Evolutionary conservation across 2,113 vertebrate species (phyloP).

Genomic region (Pseudopodoces humilis): DNA sequence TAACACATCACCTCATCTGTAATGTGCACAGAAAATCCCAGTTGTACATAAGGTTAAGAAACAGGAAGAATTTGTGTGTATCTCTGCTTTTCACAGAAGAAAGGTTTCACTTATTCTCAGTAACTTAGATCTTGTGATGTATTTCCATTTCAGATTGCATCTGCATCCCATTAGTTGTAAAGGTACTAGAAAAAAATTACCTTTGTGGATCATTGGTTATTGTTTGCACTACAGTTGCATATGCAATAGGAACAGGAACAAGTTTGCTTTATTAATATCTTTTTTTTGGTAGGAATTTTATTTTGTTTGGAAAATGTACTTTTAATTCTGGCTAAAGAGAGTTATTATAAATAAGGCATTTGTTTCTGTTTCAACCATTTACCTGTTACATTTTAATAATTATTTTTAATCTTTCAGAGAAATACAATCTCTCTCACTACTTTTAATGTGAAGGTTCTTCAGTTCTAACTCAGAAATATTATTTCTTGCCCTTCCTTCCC

Average conservation of each 20-base stretch:
- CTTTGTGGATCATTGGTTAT: background rate
- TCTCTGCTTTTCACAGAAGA: background rate
- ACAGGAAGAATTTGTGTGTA: background rate
- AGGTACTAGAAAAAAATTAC: background rate
- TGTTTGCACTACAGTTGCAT: background rate
- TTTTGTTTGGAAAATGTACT: background rate
- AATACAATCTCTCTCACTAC: background rate
- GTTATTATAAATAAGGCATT: background rate
- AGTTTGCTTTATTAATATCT: background rate
- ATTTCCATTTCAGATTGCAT: background rate
- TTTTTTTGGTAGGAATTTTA: background rate
- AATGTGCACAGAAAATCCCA: background rate
- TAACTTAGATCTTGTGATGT: background rate
- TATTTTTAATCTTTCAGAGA: background rate
- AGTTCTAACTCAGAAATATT: background rate
- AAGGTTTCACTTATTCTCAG: background rate
- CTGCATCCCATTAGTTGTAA: background rate
- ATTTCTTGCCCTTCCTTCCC: background rate
- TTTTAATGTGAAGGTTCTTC: background rate
- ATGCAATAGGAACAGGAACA: background rate
- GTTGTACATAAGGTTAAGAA: background rate
- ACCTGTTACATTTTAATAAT: background rate
- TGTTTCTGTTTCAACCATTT: background rate
- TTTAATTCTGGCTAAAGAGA: background rate
- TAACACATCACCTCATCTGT: background rate